A percentile compares a stretch with the other conserved stretches of the same genome.
These are phyloP conservation scores for Pachyseris speciosa DNA, from an alignment of 64 coral and sea anemone genomes.

Conservation along the genomic window DNA sequence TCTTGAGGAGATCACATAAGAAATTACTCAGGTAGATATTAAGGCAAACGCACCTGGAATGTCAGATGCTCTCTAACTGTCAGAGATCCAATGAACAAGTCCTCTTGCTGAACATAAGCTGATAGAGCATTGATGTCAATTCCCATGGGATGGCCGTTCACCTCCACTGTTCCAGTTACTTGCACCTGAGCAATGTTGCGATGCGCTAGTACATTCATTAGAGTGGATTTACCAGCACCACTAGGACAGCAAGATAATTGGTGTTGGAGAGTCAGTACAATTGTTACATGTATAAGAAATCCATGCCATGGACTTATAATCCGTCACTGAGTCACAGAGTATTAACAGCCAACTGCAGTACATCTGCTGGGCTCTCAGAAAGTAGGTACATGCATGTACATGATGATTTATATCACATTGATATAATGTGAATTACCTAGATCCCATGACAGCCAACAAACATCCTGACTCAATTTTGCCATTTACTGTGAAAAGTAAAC, in stretches of 20 bases:
- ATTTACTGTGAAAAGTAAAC: constrained; percentile 56
- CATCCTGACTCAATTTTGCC: constrained; percentile 81
- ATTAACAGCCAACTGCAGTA: no score
- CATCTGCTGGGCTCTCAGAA: no score
- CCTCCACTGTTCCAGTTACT: constrained; percentile 79
- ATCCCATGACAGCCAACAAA: constrained; percentile 92
- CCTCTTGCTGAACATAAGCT: constrained; percentile 97
- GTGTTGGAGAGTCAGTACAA: no score
- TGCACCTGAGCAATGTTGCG: constrained; percentile 85
- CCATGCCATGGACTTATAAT: no score
- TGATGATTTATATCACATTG: no score
- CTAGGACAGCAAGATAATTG: constrained; percentile 30
- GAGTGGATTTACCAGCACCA: constrained; percentile 95
- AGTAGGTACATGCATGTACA: no score
- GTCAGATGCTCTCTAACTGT: constrained; percentile 96
- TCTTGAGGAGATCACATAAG: no score
- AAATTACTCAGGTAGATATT: no score
- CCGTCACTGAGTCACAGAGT: no score
- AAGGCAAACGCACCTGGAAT: constrained; percentile 85
- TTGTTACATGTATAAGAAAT: no score
- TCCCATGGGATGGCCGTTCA: constrained; percentile 70
- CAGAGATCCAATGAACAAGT: constrained; percentile 96
- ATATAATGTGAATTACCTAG: no score
- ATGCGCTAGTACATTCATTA: constrained; percentile 97
- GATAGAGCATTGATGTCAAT: constrained; percentile 91